Evolutionary conservation across 2,888 invertebrate species (phyloP).

Genomic region (Laothoe populi): DNA sequence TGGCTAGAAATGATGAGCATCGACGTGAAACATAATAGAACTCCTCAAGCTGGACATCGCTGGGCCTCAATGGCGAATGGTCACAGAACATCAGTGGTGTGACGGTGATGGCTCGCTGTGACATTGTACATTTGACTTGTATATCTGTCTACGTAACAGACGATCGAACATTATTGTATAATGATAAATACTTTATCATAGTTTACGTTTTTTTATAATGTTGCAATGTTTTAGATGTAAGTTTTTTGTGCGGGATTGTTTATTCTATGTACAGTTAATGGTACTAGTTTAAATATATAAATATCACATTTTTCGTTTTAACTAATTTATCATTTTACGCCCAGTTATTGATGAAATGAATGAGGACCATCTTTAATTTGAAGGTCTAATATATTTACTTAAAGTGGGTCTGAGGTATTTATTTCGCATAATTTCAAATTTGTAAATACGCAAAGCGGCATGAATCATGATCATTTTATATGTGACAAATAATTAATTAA

Average conservation of each 20-base stretch:
- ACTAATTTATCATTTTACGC: constrained; percentile 45
- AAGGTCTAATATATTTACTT: constrained; percentile 27
- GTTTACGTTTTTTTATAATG: constrained; percentile 62
- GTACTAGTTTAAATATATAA: constrained; percentile 44
- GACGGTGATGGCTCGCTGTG: constrained; percentile 29
- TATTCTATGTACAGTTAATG: constrained; percentile 62
- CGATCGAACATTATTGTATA: constrained; percentile 57
- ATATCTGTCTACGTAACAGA: constrained; percentile 67
- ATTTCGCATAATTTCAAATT: constrained; percentile 34
- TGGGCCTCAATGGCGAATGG: background rate
- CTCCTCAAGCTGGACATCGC: no score
- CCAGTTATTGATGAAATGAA: constrained; percentile 35
- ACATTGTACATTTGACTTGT: constrained; percentile 82
- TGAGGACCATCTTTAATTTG: constrained; percentile 34
- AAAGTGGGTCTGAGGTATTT: background rate
- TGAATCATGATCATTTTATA: constrained; percentile 43
- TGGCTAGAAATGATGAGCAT: constrained; percentile 16
- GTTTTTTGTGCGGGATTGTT: constrained; percentile 62
- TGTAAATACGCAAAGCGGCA: constrained; percentile 68
- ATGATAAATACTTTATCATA: constrained; percentile 56
- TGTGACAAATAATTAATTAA: constrained; percentile 34
- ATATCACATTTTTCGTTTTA: constrained; percentile 36
- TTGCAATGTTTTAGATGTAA: constrained; percentile 69
- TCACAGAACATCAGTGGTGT: background rate
- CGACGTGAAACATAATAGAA: constrained; percentile 1